Evolutionary conservation across 2,113 vertebrate genomes (phyloP), one percentile per base, ranked within the genome.

Genomic region (Ivindomyrus marchei): DNA sequence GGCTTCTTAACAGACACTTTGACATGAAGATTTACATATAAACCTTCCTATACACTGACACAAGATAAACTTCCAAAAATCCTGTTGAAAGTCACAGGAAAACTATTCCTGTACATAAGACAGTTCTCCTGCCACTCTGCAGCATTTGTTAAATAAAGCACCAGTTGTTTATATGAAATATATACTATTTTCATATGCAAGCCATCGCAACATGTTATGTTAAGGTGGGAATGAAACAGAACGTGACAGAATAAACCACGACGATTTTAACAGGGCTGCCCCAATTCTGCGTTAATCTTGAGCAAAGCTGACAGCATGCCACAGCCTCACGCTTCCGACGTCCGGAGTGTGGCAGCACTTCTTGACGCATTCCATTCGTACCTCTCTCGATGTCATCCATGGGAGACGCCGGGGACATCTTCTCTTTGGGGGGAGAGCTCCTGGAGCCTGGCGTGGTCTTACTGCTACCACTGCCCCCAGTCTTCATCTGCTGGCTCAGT

Each of bases 381-480:
- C 98, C 98, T 96, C 95, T 97, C 95, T 99, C 98, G 70, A 99
- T 99, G 92, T 99, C 98, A 92, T 99, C 98, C 97, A 99, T 97
- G 3, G 95, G 96, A 47, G 97, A 98, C 24, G 95, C 90, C 0
- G 97, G 97, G 77, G 97, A 97, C 0, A 96, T 93, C 92, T 98
- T 98, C 49, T 97, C 95, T 91, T 96, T 96, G 3, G 94, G 93
- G 53, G 96, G 95, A 91, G 97, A 96, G 88, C 91, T 96, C 95
- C 97, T 98, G 80, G 94, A 15, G 4, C 93, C 94, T 52, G 94
- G 92, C 39, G 96, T 94, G 90, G 93, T 94, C 90, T 96, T 98
- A 89, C 88, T 90, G 87, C 94, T 96, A 95, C 93, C 94, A 52
- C 92, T 94, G 94, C 91, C 96, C 94, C 24, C 97, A 93, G 91